Base-by-base conservation (phyloP, 2,113 vertebrate genomes). In the Mormoops blainvillei region DNA sequence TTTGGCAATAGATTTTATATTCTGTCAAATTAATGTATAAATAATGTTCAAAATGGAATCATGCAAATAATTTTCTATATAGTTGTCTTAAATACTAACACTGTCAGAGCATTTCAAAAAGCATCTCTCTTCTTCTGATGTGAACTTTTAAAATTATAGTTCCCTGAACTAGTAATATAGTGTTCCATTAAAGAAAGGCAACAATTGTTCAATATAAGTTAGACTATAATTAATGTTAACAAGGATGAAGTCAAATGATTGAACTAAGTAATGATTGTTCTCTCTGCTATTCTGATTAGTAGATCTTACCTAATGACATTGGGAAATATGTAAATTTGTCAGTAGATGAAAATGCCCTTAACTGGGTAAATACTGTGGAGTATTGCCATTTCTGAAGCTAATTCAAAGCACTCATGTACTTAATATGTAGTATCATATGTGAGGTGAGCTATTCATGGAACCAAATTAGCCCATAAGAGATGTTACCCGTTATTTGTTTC, bases 321-420 rank as follows among this genome's bases (percentile, higher is more conserved):
- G 97, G 97, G 97, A 98, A 98, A 97, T 98, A 98, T 98, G 97
- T 97, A 98, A 98, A 98, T 98, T 97, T 98, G 97, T 98, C 98
- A 98, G 97, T 98, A 98, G 98, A 97, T 98, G 97, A 98, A 98
- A 98, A 98, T 98, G 97, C 96, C 98, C 98, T 98, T 98, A 98
- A 98, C 98, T 98, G 96, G 92, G 90, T 94, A 98, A 98, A 98
- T 98, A 98, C 98, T 97, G 90, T 98, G 97, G 97, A 93, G 96
- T 95, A 97, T 97, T 98, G 97, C 97, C 95, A 97, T 98, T 98
- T 96, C 97, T 98, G 71, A 87, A 97, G 97, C 89, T 98, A 97
- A 76, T 84, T 98, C 98, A 98, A 95, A 97, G 89, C 98, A 87
- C 96, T 98, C 98, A 98, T 65, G 2, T 96, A 97, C 98, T 98